Percentiles rank a stretch among this genome's conserved stretches.
Conservation (phyloP, 2,113 vertebrate genomes). For the Anarrhichthys ocellatus region DNA sequence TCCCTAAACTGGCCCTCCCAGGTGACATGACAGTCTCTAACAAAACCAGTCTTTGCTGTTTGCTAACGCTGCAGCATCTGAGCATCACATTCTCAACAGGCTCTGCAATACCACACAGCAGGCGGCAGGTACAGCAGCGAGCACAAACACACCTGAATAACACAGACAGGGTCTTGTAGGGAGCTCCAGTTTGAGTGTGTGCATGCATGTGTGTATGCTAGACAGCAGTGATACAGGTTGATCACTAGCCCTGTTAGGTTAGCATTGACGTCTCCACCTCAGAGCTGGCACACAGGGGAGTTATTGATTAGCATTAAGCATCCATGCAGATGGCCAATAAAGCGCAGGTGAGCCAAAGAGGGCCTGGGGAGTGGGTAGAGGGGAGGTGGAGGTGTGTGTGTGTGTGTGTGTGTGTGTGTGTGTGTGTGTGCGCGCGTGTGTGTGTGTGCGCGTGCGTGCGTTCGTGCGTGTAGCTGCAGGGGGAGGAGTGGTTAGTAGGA, state of each 20-base stretch:
- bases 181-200: conserved; percentile 47
- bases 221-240: conserved; percentile 69
- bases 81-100: conserved; percentile 71
- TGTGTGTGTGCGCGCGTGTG: background rate
- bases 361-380: conserved; percentile 42
- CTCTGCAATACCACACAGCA: conserved; percentile 69
- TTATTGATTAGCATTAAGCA: conserved; percentile 82
- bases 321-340: conserved; percentile 80
- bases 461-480: conserved; percentile 1
- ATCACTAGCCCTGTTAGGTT: conserved; percentile 77
- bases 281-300: conserved; percentile 73
- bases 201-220: conserved; percentile 41
- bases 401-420: conserved; percentile 27
- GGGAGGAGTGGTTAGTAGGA: background rate
- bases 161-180: conserved; percentile 67
- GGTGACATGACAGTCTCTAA: conserved; percentile 66
- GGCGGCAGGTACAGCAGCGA: conserved; percentile 55
- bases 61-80: conserved; percentile 64
- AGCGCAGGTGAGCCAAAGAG: conserved; percentile 72
- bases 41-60: conserved; percentile 69
- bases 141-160: conserved; percentile 73
- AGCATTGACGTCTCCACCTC: conserved; percentile 76
- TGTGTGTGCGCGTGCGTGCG: conserved; percentile 26
- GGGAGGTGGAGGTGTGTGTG: conserved; percentile 14
- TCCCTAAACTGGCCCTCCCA: conserved; percentile 51